A percentile compares a stretch with the other conserved stretches of the same genome.
Evolutionary conservation across 2,888 invertebrate genomes (phyloP).

Genomic region (Trisateles emortualis): DNA sequence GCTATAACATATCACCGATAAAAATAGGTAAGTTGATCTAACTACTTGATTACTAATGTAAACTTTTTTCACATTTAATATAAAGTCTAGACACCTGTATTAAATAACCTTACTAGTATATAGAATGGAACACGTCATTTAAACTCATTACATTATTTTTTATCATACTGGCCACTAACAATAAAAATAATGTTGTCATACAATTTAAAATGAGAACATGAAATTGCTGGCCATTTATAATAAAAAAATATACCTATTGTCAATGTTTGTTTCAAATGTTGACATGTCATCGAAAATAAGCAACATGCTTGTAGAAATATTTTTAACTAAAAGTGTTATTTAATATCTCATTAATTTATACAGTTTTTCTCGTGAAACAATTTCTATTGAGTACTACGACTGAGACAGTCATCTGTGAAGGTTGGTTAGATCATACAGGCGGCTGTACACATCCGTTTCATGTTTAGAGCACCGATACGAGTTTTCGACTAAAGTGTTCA

Average conservation of each 20-base stretch:
- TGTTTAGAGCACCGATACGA: conserved; percentile 2
- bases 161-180: conserved; percentile 49
- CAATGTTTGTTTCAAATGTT: conserved; percentile 25
- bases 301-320: neutral
- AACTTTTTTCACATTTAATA: neutral
- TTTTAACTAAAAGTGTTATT: neutral
- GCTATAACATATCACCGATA: conserved; percentile 24
- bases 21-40: conserved; percentile 30
- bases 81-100: neutral
- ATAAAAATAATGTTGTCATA: conserved; percentile 46
- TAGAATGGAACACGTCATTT: conserved; percentile 37
- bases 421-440: neutral
- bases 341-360: neutral
- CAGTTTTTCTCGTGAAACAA: neutral
- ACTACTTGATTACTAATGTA: conserved; percentile 4
- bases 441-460: neutral
- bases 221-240: conserved; percentile 41
- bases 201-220: conserved; percentile 51
- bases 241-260: conserved; percentile 28
- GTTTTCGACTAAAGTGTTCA: conserved; percentile 49
- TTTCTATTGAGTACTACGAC: neutral
- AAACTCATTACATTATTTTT: conserved; percentile 55
- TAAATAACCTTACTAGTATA: conserved; percentile 8
- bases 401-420: neutral
- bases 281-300: conserved; percentile 27